Percentiles rank a stretch among this genome's conserved stretches.
phyloP scores from a whole-genome alignment of 2,113 vertebrate genomes.

The Rhinichthys klamathensis region DNA sequence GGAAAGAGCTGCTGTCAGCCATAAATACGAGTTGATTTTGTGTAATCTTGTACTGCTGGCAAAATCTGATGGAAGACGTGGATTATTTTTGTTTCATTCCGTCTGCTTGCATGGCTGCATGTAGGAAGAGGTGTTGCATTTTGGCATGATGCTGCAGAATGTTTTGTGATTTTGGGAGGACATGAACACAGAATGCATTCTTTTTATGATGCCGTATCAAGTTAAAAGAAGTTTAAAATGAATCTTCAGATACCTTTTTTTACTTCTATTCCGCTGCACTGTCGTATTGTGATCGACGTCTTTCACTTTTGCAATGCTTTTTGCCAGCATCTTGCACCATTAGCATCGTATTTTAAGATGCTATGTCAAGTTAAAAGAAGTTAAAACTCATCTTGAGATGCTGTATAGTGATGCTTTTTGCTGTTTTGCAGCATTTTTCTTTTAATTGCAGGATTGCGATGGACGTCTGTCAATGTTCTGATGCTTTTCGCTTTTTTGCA shows the following conservation, averaged over 20 bases:
- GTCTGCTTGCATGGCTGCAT: constrained; percentile 46
- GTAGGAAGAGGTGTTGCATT: constrained; percentile 11
- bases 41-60: not conserved
- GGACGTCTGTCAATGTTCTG: not conserved
- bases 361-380: not conserved
- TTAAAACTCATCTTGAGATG: not conserved
- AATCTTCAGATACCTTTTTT: not conserved
- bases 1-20: not conserved
- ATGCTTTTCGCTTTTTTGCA: not conserved
- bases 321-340: not conserved
- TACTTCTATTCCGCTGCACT: not conserved
- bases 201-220: not conserved
- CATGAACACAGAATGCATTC: constrained; percentile 6
- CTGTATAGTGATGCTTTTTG: not conserved
- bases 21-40: constrained; percentile 6
- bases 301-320: not conserved
- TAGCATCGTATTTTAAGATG: not conserved
- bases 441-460: not conserved
- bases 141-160: constrained; percentile 40
- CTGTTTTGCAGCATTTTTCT: not conserved
- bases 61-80: not conserved
- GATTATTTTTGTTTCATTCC: not conserved
- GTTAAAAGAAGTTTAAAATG: not conserved
- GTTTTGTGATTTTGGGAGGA: not conserved
- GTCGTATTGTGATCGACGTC: not conserved